Evolutionary conservation across 2,888 invertebrate genomes (phyloP).

Genomic region (Caenorhabditis sulstoni): DNA sequence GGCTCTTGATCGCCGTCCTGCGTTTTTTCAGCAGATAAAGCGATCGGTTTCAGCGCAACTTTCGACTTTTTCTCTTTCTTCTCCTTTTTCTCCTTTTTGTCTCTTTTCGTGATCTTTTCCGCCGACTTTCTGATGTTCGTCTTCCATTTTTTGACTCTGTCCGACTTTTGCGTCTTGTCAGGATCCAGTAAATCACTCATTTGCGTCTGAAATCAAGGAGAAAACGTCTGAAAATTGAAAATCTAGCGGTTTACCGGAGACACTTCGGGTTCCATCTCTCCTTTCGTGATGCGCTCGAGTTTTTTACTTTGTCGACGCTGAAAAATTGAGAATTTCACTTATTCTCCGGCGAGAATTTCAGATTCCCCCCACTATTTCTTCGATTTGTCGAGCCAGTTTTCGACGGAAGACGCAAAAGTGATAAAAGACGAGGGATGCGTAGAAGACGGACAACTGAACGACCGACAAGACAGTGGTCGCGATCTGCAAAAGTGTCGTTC

Average conservation of each 20-base stretch:
- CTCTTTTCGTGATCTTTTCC: conserved; percentile 13
- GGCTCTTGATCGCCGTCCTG: conserved; percentile 20
- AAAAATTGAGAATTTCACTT: conserved; percentile 9
- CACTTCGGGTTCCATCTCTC: conserved; percentile 29
- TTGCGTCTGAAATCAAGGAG: conserved; percentile 35
- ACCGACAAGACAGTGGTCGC: neutral
- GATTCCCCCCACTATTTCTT: conserved; percentile 8
- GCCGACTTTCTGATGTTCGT: conserved; percentile 4
- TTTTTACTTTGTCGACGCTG: conserved; percentile 20
- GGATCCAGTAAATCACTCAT: conserved; percentile 27
- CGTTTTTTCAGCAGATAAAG: conserved; percentile 26
- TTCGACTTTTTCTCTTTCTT: conserved; percentile 28
- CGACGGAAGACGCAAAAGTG: conserved; percentile 39
- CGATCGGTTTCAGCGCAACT: neutral
- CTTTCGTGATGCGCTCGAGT: conserved; percentile 35
- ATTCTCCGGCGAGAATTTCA: neutral
- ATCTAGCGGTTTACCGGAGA: conserved; percentile 1
- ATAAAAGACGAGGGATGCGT: conserved; percentile 20
- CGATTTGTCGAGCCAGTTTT: conserved; percentile 37
- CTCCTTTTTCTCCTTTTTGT: conserved; percentile 17
- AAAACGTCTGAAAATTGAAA: neutral
- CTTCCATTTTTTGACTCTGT: conserved; percentile 21
- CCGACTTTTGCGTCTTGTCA: conserved; percentile 45
- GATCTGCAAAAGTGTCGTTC: conserved; percentile 10
- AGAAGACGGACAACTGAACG: conserved; percentile 28